These are phyloP conservation scores for Falco punctatus DNA, from an alignment of 2,113 vertebrate genomes.

Conservation along the genomic window DNA sequence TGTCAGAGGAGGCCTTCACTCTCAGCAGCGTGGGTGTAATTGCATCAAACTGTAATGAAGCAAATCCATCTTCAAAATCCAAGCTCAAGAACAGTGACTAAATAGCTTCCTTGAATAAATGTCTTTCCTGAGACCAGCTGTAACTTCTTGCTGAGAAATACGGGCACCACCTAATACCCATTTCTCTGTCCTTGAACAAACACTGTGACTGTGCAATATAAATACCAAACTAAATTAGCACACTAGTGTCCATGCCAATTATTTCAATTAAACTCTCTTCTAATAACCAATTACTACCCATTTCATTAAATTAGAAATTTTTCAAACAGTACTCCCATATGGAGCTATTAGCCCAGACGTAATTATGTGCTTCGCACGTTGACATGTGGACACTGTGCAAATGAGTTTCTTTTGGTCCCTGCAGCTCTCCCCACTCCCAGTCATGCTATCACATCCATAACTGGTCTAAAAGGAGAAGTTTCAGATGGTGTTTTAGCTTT, in stretches of 20 bases:
- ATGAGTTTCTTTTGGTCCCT: rapidly evolving
- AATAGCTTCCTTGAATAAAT: neutral
- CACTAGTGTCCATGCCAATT: neutral
- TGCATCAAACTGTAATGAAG: slow-evolving; percentile 1
- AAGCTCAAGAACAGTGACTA: neutral
- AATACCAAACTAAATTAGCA: slow-evolving; percentile 6
- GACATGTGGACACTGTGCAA: neutral
- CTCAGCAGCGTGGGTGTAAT: neutral
- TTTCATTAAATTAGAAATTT: slow-evolving; percentile 1
- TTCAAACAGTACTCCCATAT: neutral
- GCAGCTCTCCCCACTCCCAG: neutral
- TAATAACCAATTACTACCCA: slow-evolving; percentile 1
- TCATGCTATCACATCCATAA: neutral
- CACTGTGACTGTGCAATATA: neutral
- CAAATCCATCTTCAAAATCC: slow-evolving; percentile 7
- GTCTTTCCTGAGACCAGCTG: neutral
- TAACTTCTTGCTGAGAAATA: neutral
- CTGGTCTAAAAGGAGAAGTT: neutral
- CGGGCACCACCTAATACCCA: neutral
- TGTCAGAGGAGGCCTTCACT: neutral
- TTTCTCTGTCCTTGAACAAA: neutral
- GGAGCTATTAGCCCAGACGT: neutral
- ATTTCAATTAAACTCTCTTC: slow-evolving; percentile 20
- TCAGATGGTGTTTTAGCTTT: neutral
- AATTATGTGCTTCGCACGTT: neutral